Conservation (phyloP, 2,888 invertebrate genomes). For the Drosophila seclusa region DNA sequence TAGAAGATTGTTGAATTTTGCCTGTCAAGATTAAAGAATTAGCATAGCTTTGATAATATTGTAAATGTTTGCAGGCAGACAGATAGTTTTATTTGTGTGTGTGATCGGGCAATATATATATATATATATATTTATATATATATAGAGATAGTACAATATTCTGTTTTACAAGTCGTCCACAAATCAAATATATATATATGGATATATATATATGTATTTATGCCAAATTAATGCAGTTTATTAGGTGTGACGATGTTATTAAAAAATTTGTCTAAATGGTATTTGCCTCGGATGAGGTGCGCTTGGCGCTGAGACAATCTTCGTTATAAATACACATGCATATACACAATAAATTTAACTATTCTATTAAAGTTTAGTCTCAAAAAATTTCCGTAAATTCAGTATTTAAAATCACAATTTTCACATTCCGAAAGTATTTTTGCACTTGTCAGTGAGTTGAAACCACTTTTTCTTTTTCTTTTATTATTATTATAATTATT, state of each 20-base stretch:
- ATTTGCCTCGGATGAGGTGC: conserved; percentile 53
- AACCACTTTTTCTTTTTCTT: conserved; percentile 35
- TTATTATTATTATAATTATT: not conserved
- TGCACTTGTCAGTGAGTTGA: conserved; percentile 55
- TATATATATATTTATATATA: not conserved
- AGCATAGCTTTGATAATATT: not conserved
- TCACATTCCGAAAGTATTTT: conserved; percentile 57
- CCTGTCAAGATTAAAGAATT: not conserved
- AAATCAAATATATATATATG: conserved; percentile 31
- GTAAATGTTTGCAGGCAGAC: not conserved
- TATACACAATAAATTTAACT: conserved; percentile 62
- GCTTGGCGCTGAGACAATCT: conserved; percentile 65
- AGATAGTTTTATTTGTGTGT: not conserved
- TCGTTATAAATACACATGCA: conserved; percentile 59
- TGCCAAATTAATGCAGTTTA: conserved; percentile 52
- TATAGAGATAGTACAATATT: conserved; percentile 43
- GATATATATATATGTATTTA: conserved; percentile 3
- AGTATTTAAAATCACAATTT: conserved; percentile 69
- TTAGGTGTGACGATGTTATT: conserved; percentile 45
- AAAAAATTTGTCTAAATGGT: conserved; percentile 59
- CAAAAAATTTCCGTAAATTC: conserved; percentile 67
- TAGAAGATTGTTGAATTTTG: not conserved
- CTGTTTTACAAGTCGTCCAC: conserved; percentile 23
- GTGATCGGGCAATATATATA: conserved; percentile 1
- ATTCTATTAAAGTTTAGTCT: conserved; percentile 67